A percentile compares a stretch with the other conserved stretches of the same genome.
Evolutionary conservation across 2,888 invertebrate species (phyloP).

Genomic region (Deilephila porcellus): DNA sequence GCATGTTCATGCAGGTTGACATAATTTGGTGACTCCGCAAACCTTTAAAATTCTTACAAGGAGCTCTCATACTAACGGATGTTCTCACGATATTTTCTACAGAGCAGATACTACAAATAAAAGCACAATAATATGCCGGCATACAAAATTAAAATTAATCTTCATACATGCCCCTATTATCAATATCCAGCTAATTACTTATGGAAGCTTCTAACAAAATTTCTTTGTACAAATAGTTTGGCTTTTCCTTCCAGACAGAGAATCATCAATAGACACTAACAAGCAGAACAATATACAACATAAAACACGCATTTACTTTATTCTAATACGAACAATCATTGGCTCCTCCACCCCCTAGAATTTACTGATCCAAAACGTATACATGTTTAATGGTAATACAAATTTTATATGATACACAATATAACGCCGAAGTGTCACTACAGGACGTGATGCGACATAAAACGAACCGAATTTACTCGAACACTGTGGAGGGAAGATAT

Average conservation of each 20-base stretch:
- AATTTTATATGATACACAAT: constrained; percentile 30
- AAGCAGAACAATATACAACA: not conserved
- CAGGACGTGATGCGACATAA: constrained; percentile 37
- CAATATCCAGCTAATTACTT: too few relatives aligned
- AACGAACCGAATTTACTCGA: constrained; percentile 35
- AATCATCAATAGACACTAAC: not conserved
- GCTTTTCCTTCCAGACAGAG: too few relatives aligned
- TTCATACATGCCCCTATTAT: too few relatives aligned
- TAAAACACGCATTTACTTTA: not conserved
- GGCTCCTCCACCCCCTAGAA: not conserved
- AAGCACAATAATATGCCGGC: too few relatives aligned
- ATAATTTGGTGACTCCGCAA: too few relatives aligned
- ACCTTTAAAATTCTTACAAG: too few relatives aligned
- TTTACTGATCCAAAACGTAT: constrained; percentile 2
- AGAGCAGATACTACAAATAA: too few relatives aligned
- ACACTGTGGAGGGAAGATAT: constrained; percentile 25
- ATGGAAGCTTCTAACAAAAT: not conserved
- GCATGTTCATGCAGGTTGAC: too few relatives aligned
- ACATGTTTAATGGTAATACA: constrained; percentile 28
- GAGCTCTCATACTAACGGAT: too few relatives aligned
- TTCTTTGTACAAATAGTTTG: too few relatives aligned
- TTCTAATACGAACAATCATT: not conserved
- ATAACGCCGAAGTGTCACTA: constrained; percentile 30
- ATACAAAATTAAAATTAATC: too few relatives aligned
- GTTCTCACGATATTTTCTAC: too few relatives aligned